These are phyloP conservation scores for Cataglyphis cursor DNA, from an alignment of 2,888 invertebrate genomes.

Conservation along the genomic window DNA sequence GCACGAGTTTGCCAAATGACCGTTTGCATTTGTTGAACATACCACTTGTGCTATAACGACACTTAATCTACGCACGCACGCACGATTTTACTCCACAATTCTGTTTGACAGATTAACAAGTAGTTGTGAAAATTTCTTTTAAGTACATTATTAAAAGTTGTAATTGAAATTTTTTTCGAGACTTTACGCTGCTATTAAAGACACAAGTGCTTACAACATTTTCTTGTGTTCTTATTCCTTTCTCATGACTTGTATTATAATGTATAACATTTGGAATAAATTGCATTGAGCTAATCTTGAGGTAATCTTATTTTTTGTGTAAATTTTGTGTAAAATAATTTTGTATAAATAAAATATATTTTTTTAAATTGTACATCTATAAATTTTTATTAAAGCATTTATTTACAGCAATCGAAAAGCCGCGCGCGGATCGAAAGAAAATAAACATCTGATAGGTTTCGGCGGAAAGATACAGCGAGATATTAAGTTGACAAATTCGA, in stretches of 20 bases:
- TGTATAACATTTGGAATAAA: not conserved
- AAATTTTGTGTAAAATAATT: not conserved
- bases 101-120: not conserved
- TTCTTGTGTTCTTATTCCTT: not conserved
- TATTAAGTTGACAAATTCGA: slow-evolving; percentile 38
- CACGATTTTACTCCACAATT: not conserved
- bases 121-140: not conserved
- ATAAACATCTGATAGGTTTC: not conserved
- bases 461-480: slow-evolving; percentile 37
- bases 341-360: not conserved
- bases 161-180: not conserved
- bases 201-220: not conserved
- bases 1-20: slow-evolving; percentile 37
- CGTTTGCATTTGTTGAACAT: slow-evolving; percentile 30
- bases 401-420: not conserved
- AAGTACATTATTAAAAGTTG: not conserved
- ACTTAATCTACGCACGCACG: not conserved
- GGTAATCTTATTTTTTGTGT: not conserved
- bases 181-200: not conserved
- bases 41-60: not conserved
- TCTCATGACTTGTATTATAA: not conserved
- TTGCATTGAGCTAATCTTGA: not conserved
- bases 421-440: not conserved
- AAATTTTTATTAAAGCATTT: not conserved
- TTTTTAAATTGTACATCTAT: not conserved